Base-by-base conservation (phyloP, 1,140 invertebrate genomes). In the Drosophila oshimai region DNA sequence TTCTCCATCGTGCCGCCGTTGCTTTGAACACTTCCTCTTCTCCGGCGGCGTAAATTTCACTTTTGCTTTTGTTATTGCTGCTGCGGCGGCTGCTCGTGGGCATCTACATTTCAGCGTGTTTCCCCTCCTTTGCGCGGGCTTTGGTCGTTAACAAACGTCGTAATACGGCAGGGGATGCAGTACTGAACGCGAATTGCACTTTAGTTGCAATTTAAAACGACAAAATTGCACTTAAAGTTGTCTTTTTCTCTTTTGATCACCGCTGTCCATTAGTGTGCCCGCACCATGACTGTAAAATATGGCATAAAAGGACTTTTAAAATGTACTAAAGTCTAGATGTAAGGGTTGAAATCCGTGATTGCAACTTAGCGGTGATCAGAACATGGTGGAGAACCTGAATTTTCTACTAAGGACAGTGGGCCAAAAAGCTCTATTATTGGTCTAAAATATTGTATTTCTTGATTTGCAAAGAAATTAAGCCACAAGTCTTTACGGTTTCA, bases 11-110 rank as follows among this genome's bases (percentile, higher is more conserved):
- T 36, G 18, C 12, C 55, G 18, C 53, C 53, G 7, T 17, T 22
- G 6, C 13, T 24, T 45, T 60, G 36, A 39, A 28, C 47, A 33
- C 18, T 33, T 41, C 47, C 53, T 45, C 51, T 75, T 70, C 51
- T 68, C 34, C 34, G 15, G 67, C 44, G 61, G 50, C 62, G 20
- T 36, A 46, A 74, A 74, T 78, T 83, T 83, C 79, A 84, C 78
- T 83, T 77, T 83, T 83, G 74, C 53, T 83, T 81, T 80, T 80
- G 77, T 80, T 80, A 79, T 83, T 83, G 68, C 42, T 81, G 29
- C 22, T 55, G 51, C 37, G 37, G 60, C 70, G 42, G 71, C 49
- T 45, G 64, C 70, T 62, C 58, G 57, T 74, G 76, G 51, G 50
- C 71, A 75, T 71, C 62, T 49, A 75, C 36, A 55, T 74, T 45